A percentile compares a stretch with the other conserved stretches of the same genome.
phyloP scores from a whole-genome alignment of 2,113 vertebrate species.

The Burhinus oedicnemus region DNA sequence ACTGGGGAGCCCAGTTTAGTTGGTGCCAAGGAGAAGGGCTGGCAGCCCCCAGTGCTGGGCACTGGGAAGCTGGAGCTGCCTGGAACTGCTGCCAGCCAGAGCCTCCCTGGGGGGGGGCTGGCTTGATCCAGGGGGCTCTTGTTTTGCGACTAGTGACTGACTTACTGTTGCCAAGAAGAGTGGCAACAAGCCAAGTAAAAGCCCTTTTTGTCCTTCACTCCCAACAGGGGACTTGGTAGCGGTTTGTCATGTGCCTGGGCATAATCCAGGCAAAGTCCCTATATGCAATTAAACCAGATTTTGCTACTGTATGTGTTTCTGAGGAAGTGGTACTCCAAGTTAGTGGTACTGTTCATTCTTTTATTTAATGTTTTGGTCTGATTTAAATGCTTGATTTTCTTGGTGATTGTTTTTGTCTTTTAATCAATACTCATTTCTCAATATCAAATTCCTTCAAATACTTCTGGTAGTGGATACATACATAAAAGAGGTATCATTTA shows the following conservation, averaged over 20 bases:
- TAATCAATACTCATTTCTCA: constrained; percentile 17
- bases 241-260: constrained; percentile 25
- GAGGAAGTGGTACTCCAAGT: background rate
- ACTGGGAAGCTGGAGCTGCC: background rate
- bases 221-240: constrained; percentile 3
- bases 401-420: background rate
- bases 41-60: background rate
- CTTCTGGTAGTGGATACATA: background rate
- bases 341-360: background rate
- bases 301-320: constrained; percentile 15
- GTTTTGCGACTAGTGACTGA: constrained; percentile 6
- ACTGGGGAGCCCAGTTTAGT: background rate
- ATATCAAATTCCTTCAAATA: background rate
- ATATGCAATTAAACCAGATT: constrained; percentile 28
- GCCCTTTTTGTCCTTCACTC: constrained; percentile 35
- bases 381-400: background rate
- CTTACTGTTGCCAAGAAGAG: background rate
- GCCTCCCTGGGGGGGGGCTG: background rate
- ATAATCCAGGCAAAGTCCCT: constrained; percentile 18
- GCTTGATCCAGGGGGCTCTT: background rate
- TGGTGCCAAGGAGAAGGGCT: background rate
- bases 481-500: background rate
- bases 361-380: background rate
- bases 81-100: background rate
- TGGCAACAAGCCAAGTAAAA: constrained; percentile 32